Evolutionary conservation across 2,888 invertebrate genomes (phyloP), one percentile per base, ranked within the genome.

Genomic region (Drosophila longiperda): DNA sequence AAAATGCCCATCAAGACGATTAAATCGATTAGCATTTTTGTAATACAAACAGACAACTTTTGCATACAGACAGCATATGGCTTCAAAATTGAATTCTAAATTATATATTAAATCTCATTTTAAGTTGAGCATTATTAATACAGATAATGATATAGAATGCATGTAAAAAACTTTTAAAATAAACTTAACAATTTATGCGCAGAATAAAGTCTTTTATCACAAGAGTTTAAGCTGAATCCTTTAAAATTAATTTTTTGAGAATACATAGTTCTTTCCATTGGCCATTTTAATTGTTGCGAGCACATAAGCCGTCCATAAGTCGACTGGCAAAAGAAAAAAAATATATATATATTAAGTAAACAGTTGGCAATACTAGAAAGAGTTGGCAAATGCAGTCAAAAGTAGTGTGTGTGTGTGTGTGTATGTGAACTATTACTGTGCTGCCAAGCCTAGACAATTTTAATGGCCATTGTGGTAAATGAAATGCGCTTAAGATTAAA

Each of bases 401-500:
- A 29, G 36, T 50, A 17, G 9, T 15, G 33, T 38, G 26, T 20
- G 42, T 67, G 32, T 34, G 65, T 48, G 26, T 55, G n/a, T 48
- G 50, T 53, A 49, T 38, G 38, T 34, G 53, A 23, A 26, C 26
- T 67, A 50, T 29, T 45, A 20, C 32, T 65, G 38, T 57, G 49
- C 53, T 53, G 67, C 48, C 72, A 55, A 55, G 73, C 78, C 76
- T 80, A 82, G 82, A 80, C 82, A 78, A 82, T 82, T 82, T 82
- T 82, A 82, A 82, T 82, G 82, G 82, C 80, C 80, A 80, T 82
- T 88, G 89, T 82, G 85, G 89, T 83, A 88, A 88, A 80, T 83
- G 85, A 88, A 88, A 86, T 83, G 89, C 88, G 85, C 87, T 86
- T 88, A 86, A 86, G 85, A 86, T 88, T 86, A 86, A 88, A 86